Base-by-base conservation (phyloP, 2,888 invertebrate genomes). In the Meganola albula region DNA sequence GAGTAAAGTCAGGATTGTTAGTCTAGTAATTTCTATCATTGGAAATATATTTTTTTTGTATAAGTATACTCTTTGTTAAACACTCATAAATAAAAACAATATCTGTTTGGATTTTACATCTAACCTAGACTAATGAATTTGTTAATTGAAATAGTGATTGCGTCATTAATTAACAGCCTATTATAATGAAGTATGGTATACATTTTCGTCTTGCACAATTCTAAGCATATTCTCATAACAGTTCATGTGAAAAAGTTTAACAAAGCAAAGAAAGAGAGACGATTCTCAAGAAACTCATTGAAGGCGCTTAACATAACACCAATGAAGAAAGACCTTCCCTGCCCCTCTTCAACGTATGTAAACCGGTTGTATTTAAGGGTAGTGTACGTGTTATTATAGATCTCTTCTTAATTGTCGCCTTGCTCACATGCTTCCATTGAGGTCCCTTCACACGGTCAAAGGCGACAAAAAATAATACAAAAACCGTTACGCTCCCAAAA, bases 391-490 rank as follows among this genome's bases (percentile, higher is more conserved):
- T 51, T 51, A 51, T 53, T 51, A 58, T 30, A 61, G 73, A 27
- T 67, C 79, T 58, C 46, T 47, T 36, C 34, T 53, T 39, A 63
- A 31, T 65, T 70, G 77, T 31, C 61, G 60, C 37, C 44, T 51
- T 58, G 57, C 65, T 69, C 76, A 76, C 76, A 80, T 75, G 72
- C 66, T 75, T 70, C 75, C 83, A 85, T 84, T 84, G 76, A 85
- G 71, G 63, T 70, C 74, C 74, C 75, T 78, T 83, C 80, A 77
- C 82, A 80, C 84, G 83, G 78, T 78, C 78, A 73, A 66, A 76
- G 63, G 68, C 68, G 72, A 78, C 79, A 83, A 84, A 85, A 85
- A 85, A 79, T 75, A 76, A 76, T 74, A 85, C 76, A 83, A 84
- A 84, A 83, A 83, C 84, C 83, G 84, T 84, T 84, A 84, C 64